phyloP scores from a whole-genome alignment of 2,888 invertebrate genomes.

The Hirtodrosophila confusa region DNA sequence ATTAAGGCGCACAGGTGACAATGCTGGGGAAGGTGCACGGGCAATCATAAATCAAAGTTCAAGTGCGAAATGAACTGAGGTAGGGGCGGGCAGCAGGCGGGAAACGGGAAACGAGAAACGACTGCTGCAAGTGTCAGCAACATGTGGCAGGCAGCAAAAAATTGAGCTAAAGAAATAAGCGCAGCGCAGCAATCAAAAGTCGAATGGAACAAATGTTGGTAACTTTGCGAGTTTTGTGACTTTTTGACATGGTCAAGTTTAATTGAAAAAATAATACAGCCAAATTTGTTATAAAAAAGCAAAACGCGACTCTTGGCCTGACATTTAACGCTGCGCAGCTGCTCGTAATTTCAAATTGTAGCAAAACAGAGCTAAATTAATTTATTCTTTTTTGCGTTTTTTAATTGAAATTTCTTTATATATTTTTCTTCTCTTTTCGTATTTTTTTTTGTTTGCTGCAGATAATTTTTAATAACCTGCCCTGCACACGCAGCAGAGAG shows the following conservation, averaged over 20 bases:
- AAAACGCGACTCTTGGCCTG: constrained; percentile 62
- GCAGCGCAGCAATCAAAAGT: constrained; percentile 47
- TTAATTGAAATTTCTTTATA: constrained; percentile 71
- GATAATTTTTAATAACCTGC: constrained; percentile 76
- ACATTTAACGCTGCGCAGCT: constrained; percentile 68
- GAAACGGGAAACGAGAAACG: constrained; percentile 23
- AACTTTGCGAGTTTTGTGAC: constrained; percentile 44
- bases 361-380: constrained; percentile 58
- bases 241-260: constrained; percentile 76
- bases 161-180: constrained; percentile 45
- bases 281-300: constrained; percentile 51
- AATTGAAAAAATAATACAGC: constrained; percentile 70
- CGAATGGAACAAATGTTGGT: constrained; percentile 12
- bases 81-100: background rate
- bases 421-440: constrained; percentile 25
- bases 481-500: constrained; percentile 40
- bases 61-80: constrained; percentile 22
- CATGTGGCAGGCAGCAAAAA: constrained; percentile 69
- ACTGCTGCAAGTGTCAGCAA: constrained; percentile 79
- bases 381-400: constrained; percentile 75
- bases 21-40: constrained; percentile 25
- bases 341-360: constrained; percentile 71
- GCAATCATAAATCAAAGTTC: constrained; percentile 68
- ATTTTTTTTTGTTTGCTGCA: constrained; percentile 45
- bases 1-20: constrained; percentile 73